Evolutionary conservation across 2,113 vertebrate genomes (phyloP), one percentile per base, ranked within the genome.

Genomic region (Emydura subglobosa): DNA sequence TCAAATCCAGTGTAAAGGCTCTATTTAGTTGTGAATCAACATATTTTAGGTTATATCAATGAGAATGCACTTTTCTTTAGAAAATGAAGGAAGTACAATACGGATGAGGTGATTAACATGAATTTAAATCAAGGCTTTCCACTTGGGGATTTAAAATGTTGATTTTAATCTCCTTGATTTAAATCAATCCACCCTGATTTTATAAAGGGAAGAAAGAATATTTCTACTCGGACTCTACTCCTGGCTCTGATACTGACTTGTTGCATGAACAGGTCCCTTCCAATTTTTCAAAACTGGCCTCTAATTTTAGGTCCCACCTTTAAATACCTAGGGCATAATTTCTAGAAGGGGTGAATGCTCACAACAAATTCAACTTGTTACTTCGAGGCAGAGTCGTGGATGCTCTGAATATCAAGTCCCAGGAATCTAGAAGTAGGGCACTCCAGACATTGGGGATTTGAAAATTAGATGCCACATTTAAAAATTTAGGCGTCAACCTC

Each of bases 221-320:
- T 59, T 59, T 59, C 57, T 29, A 9, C 13, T 22, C 61, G 19
- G 50, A 19, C 68, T 81, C 24, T 31, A 0, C 39, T 87, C 89
- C 61, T 79, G 65, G 25, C 61, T 86, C 51, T 78, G 53, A 72
- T 16, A 24, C 42, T 1, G 17, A 55, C 21, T 39, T 49, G 34
- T 39, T 51, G 39, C 0, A 8, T 65, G 24, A 82, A 72, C 78
- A 79, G 0, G n/a, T 79, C 44, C 4, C 44, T 0, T 0, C 0
- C 2, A 80, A 17, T 53, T 68, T 49, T 81, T 49, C 27, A 82
- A 29, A 44, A 10, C 42, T 76, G 5, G 39, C 39, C 16, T 57
- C 25, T 39, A 84, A 16, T 34, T 84, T 42, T 13, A 82, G 85
- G 39, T 55, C 83, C 61, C 83, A 50, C 39, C 24, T 47, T 29